Percentiles rank a stretch among this genome's conserved stretches.
Evolutionary conservation across 2,797 vertebrate species (phyloP).

Genomic region (Lates japonicus): DNA sequence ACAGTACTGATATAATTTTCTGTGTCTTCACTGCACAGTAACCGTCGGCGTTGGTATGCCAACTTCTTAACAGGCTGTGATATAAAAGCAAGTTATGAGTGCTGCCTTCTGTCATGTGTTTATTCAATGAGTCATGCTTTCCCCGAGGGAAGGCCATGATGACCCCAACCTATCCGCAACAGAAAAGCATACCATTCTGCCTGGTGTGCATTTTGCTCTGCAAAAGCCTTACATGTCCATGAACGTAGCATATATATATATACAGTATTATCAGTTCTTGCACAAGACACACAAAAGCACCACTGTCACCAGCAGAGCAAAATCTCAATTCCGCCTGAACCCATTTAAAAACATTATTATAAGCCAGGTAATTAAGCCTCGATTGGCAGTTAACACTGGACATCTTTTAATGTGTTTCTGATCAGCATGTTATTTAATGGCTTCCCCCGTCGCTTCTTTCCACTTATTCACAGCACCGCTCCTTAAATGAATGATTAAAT

Average conservation of each 20-base stretch:
- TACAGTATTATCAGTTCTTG: constrained; percentile 49
- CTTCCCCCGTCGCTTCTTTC: constrained; percentile 34
- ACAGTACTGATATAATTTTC: constrained; percentile 4
- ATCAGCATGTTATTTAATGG: constrained; percentile 28
- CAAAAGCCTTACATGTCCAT: neutral
- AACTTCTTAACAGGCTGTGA: constrained; percentile 16
- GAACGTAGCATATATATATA: too few relatives aligned
- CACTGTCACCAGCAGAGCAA: constrained; percentile 42
- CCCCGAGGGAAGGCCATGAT: constrained; percentile 38
- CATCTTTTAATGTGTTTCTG: constrained; percentile 30
- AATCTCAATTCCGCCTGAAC: constrained; percentile 30
- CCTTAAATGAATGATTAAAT: constrained; percentile 24
- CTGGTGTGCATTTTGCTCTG: constrained; percentile 10
- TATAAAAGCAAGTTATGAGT: constrained; percentile 37
- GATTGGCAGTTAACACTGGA: constrained; percentile 29
- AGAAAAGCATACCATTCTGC: constrained; percentile 29
- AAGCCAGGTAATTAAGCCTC: constrained; percentile 26
- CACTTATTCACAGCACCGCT: constrained; percentile 24
- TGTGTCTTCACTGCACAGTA: neutral
- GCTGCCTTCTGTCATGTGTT: constrained; percentile 37
- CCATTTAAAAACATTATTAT: constrained; percentile 31
- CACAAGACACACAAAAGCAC: constrained; percentile 58
- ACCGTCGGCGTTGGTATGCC: neutral
- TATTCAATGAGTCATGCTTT: constrained; percentile 50
- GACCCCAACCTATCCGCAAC: constrained; percentile 41